These are phyloP conservation scores for Anneissia japonica DNA, from an alignment of 35 echinoderm and acorn worm genomes.

Conservation along the genomic window DNA sequence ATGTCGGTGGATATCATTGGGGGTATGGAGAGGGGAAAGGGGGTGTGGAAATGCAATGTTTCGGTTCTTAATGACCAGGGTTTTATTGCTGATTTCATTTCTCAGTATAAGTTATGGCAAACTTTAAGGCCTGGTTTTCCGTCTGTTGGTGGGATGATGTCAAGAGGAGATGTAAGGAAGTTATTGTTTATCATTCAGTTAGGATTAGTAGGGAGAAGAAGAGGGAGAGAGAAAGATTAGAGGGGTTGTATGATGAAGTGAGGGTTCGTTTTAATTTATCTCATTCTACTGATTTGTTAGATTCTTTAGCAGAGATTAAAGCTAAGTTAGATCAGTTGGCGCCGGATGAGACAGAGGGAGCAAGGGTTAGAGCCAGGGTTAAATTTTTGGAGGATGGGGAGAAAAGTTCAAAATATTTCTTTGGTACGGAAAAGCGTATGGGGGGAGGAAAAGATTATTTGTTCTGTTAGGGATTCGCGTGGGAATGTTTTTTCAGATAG, in stretches of 20 bases:
- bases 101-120: not conserved
- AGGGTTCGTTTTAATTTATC: no score
- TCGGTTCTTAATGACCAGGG: not conserved
- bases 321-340: not conserved
- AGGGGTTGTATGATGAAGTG: not conserved
- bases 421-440: not conserved
- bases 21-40: not conserved
- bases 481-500: no score
- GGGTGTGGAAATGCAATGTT: not conserved
- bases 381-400: constrained; percentile 19
- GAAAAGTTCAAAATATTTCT: not conserved
- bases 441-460: constrained; percentile 1
- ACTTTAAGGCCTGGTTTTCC: constrained; percentile 3
- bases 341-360: not conserved
- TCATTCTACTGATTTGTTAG: no score
- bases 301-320: not conserved
- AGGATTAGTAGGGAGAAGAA: not conserved
- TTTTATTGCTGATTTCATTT: not conserved
- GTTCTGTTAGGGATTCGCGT: not conserved
- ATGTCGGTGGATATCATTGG: not conserved
- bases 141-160: constrained; percentile 14
- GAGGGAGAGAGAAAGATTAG: not conserved
- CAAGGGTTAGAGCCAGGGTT: constrained; percentile 4
- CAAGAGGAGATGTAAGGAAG: not conserved
- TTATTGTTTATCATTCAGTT: not conserved